Evolutionary conservation across 2,888 invertebrate species (phyloP).

Genomic region (Lamellibrachia satsuma): DNA sequence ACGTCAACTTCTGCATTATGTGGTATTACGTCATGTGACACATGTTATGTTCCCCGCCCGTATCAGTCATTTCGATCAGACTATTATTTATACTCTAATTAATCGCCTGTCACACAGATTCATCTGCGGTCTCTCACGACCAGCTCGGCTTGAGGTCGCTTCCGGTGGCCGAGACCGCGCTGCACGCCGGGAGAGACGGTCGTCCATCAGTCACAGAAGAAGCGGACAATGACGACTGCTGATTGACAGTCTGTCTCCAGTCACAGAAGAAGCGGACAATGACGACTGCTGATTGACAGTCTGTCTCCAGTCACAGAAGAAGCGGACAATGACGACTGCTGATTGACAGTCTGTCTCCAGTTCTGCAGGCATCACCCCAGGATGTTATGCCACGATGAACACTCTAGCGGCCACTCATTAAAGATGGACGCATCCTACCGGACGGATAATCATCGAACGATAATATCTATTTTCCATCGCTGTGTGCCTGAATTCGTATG

Average conservation of each 20-base stretch:
- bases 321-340: not conserved
- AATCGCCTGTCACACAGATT: not conserved
- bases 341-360: not conserved
- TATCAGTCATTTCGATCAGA: not conserved
- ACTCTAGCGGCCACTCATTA: not conserved
- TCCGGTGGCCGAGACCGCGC: not conserved
- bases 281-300: too few species aligned
- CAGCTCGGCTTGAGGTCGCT: constrained; percentile 1
- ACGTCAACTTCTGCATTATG: not conserved
- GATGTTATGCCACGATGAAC: not conserved
- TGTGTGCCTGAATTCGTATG: not conserved
- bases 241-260: not conserved
- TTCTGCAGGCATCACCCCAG: not conserved
- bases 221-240: too few species aligned
- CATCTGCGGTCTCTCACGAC: not conserved
- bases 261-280: too few species aligned
- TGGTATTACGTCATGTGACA: not conserved
- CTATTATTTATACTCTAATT: not conserved
- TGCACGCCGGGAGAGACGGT: not conserved
- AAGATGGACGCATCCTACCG: not conserved
- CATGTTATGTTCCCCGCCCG: not conserved
- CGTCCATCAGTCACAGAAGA: not conserved
- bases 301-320: not conserved
- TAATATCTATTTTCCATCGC: not conserved
- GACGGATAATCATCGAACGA: not conserved